Evolutionary conservation across 35 echinoderm and acorn worm genomes (phyloP).

Genomic region (Apostichopus californicus): DNA sequence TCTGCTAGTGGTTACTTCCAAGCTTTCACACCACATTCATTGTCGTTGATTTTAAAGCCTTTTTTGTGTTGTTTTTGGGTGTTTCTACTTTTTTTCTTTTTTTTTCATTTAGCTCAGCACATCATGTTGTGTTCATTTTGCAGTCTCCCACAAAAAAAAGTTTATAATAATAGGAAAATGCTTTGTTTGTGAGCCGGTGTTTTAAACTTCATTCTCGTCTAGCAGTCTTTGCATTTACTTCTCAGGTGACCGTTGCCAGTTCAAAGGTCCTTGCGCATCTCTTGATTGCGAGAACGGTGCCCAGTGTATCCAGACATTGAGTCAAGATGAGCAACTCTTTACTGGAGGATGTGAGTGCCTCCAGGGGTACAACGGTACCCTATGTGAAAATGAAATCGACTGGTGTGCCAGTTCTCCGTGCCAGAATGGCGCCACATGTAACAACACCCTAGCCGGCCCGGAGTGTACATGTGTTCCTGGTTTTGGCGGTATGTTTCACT

Average conservation of each 20-base stretch:
- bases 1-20: too few relatives aligned
- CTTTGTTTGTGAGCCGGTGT: not conserved
- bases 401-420: slow-evolving; percentile 82
- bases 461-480: slow-evolving; percentile 67
- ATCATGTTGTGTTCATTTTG: not conserved
- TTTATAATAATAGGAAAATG: too few relatives aligned
- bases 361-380: slow-evolving; percentile 71
- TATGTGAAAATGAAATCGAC: slow-evolving; percentile 79
- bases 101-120: too few relatives aligned
- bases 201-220: not conserved
- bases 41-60: too few relatives aligned
- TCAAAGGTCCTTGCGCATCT: slow-evolving; percentile 54
- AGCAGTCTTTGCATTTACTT: not conserved
- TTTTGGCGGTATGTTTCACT: slow-evolving; percentile 47
- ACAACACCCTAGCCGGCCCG: slow-evolving; percentile 16
- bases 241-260: slow-evolving; percentile 73
- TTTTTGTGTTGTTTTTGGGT: too few relatives aligned
- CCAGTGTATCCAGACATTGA: slow-evolving; percentile 57
- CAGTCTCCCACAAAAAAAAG: not conserved
- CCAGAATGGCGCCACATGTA: slow-evolving; percentile 65
- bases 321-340: not conserved
- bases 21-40: too few relatives aligned
- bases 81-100: too few relatives aligned
- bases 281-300: slow-evolving; percentile 64
- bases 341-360: slow-evolving; percentile 62